Percentiles rank a stretch among this genome's conserved stretches.
Conservation (phyloP, 2,888 invertebrate genomes). For the Ophion slaviceki region DNA sequence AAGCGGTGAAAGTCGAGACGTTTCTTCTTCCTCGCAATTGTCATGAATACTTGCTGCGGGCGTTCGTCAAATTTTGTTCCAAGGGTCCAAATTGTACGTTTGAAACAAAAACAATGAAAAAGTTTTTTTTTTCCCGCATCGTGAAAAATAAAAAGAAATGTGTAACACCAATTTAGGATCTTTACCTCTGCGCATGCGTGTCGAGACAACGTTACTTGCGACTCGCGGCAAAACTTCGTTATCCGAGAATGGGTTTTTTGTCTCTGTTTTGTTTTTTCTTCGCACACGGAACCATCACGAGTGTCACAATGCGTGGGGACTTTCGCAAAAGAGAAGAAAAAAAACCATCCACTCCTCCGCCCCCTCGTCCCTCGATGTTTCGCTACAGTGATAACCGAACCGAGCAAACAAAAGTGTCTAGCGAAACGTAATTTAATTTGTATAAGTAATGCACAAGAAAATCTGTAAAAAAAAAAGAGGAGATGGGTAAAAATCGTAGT, state of each 20-base stretch:
- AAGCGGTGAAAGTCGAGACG: constrained; percentile 24
- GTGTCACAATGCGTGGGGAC: constrained; percentile 58
- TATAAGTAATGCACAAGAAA: constrained; percentile 76
- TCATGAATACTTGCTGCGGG: constrained; percentile 38
- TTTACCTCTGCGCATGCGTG: constrained; percentile 57
- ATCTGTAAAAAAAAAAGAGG: constrained; percentile 71
- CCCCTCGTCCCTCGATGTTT: constrained; percentile 71
- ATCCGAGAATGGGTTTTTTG: background rate
- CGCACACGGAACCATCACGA: constrained; percentile 56
- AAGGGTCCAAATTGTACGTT: constrained; percentile 74
- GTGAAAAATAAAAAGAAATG: constrained; percentile 66
- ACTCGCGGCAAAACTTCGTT: background rate
- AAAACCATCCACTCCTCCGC: constrained; percentile 10
- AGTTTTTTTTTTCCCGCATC: constrained; percentile 39
- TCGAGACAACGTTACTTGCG: constrained; percentile 42
- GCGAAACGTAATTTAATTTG: constrained; percentile 80
- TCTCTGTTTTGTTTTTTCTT: constrained; percentile 42
- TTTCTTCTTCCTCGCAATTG: constrained; percentile 50
- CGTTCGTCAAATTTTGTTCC: constrained; percentile 78
- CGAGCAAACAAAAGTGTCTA: constrained; percentile 70
- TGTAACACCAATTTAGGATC: constrained; percentile 63
- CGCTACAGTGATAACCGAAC: constrained; percentile 73
- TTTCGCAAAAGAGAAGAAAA: constrained; percentile 61
- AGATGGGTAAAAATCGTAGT: constrained; percentile 66
- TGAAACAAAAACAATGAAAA: constrained; percentile 49